phyloP scores from a whole-genome alignment of 1,140 invertebrate genomes.

The Caenorhabditis briggsae region DNA sequence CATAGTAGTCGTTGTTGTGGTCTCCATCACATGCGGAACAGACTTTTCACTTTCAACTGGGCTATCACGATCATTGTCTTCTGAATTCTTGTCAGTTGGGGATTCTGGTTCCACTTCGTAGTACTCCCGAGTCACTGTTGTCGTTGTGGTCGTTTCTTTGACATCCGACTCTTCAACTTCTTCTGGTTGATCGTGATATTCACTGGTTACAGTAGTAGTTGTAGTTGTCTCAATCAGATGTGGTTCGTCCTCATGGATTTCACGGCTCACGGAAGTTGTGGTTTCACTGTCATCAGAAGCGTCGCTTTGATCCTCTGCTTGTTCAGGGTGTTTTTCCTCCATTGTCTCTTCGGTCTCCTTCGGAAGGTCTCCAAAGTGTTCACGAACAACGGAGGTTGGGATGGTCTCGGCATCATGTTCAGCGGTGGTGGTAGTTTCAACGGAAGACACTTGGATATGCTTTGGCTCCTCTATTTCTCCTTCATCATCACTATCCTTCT shows the following conservation, averaged over 20 bases:
- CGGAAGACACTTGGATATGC: background rate
- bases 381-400: conserved; percentile 10
- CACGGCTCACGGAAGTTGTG: conserved; percentile 22
- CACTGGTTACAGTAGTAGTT: conserved; percentile 23
- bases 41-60: background rate
- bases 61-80: background rate
- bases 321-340: background rate
- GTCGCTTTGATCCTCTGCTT: background rate
- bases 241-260: background rate
- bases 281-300: background rate
- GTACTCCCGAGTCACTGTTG: background rate
- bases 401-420: conserved; percentile 27
- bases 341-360: background rate
- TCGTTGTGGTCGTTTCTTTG: background rate
- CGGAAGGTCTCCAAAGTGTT: conserved; percentile 4
- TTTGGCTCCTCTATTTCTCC: background rate
- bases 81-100: conserved; percentile 14
- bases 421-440: conserved; percentile 42
- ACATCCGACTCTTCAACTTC: conserved; percentile 12
- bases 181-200: conserved; percentile 43
- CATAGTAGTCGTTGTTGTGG: background rate
- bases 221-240: conserved; percentile 48
- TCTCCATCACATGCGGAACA: background rate
- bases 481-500: conserved; percentile 39
- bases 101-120: conserved; percentile 9